Percentiles rank a stretch among this genome's conserved stretches.
phyloP scores from a whole-genome alignment of 2,888 invertebrate genomes.

The Nemotelus pantherinus region DNA sequence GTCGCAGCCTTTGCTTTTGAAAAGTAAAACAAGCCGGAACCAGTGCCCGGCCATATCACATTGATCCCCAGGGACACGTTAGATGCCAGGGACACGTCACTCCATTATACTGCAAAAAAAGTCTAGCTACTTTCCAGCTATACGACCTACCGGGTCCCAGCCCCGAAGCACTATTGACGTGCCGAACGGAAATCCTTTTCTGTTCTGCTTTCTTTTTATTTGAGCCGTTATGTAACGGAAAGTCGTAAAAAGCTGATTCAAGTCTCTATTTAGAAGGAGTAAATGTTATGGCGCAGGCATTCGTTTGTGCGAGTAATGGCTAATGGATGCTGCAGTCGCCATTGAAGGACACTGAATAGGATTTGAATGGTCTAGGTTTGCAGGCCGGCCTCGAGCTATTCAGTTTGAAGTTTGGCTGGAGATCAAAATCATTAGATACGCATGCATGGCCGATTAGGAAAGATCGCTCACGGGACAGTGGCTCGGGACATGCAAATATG shows the following conservation, averaged over 20 bases:
- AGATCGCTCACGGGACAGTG: too few species aligned
- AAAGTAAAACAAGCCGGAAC: constrained; percentile 21
- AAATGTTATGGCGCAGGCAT: background rate
- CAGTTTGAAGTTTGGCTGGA: too few species aligned
- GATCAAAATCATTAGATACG: too few species aligned
- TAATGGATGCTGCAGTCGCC: background rate
- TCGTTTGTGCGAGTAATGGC: background rate
- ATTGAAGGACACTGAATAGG: background rate
- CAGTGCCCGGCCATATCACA: constrained; percentile 19
- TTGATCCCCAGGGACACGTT: constrained; percentile 28
- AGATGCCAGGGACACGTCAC: background rate
- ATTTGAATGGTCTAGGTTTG: background rate
- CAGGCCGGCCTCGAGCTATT: too few species aligned
- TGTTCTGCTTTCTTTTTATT: constrained; percentile 12
- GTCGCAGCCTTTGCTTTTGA: background rate
- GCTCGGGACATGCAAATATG: too few species aligned
- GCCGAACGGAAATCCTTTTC: constrained; percentile 13
- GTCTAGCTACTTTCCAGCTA: background rate
- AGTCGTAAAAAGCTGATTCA: constrained; percentile 1
- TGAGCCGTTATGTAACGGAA: background rate
- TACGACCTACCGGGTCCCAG: background rate
- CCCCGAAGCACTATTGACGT: background rate
- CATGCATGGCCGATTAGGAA: too few species aligned
- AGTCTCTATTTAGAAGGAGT: background rate
- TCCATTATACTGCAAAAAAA: constrained; percentile 20